Percentiles rank a stretch among this genome's conserved stretches.
Conservation (phyloP, 2,888 invertebrate species). For the Pandemis corylana region DNA sequence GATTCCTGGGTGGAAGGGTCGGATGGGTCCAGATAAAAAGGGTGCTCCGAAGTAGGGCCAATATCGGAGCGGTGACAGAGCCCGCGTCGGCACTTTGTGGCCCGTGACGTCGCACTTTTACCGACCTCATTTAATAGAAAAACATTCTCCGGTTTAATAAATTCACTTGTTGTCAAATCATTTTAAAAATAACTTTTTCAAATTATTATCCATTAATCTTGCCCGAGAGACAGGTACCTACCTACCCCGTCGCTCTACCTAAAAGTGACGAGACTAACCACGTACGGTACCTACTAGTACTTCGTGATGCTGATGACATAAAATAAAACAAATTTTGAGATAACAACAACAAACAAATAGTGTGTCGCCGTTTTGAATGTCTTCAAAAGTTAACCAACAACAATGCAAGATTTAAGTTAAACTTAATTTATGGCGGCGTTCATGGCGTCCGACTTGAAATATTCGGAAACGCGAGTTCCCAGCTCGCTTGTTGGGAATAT, state of each 20-base stretch:
- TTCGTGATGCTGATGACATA: not conserved
- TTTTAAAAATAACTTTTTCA: constrained; percentile 13
- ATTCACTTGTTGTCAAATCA: constrained; percentile 34
- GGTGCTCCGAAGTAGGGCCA: constrained; percentile 60
- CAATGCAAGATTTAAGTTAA: constrained; percentile 1
- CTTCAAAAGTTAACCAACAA: not conserved
- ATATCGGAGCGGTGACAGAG: constrained; percentile 66
- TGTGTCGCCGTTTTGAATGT: not conserved
- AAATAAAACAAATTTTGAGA: not conserved
- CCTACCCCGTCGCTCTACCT: not conserved
- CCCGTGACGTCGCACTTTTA: constrained; percentile 46
- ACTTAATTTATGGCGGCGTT: constrained; percentile 2
- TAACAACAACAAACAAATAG: not conserved
- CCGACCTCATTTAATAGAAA: constrained; percentile 39
- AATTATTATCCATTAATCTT: constrained; percentile 12
- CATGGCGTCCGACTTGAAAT: constrained; percentile 8
- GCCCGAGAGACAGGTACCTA: not conserved
- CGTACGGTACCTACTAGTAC: not conserved
- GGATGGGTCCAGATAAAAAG: constrained; percentile 72
- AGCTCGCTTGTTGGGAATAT: constrained; percentile 48
- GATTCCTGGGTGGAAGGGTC: constrained; percentile 73
- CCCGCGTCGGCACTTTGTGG: constrained; percentile 47
- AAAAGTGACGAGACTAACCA: not conserved
- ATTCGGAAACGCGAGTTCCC: constrained; percentile 11
- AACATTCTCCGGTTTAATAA: constrained; percentile 40